Conservation (phyloP, 2,113 vertebrate genomes). For the Salvator merianae region DNA sequence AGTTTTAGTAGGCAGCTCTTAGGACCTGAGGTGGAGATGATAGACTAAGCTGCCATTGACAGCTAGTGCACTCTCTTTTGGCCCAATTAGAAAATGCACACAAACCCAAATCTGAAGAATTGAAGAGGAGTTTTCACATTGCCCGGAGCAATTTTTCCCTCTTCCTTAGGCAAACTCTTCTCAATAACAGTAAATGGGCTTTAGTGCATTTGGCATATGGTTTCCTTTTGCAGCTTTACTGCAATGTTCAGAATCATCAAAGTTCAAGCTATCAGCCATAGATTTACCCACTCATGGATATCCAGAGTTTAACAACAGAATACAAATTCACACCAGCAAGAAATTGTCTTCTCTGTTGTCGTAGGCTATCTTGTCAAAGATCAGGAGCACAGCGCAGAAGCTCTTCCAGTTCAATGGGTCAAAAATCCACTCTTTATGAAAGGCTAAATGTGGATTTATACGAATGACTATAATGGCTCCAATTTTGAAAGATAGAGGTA, state of each 20-base stretch:
- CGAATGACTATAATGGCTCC: constrained; percentile 72
- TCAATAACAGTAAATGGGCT: constrained; percentile 2
- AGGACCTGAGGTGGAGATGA: background rate
- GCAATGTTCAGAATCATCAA: background rate
- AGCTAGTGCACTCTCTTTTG: background rate
- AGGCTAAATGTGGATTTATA: constrained; percentile 68
- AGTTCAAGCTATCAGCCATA: constrained; percentile 17
- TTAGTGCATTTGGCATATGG: background rate
- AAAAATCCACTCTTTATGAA: constrained; percentile 70
- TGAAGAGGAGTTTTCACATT: background rate
- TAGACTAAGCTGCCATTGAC: background rate
- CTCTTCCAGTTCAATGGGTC: constrained; percentile 72
- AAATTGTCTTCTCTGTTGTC: constrained; percentile 30
- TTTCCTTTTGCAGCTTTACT: constrained; percentile 9
- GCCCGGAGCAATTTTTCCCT: background rate
- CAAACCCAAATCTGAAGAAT: background rate
- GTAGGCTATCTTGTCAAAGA: constrained; percentile 45
- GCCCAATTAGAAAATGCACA: background rate
- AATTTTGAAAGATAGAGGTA: constrained; percentile 74
- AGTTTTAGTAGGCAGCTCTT: background rate
- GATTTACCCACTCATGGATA: background rate
- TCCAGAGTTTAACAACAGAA: constrained; percentile 34
- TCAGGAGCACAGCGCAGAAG: constrained; percentile 51
- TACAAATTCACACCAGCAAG: background rate
- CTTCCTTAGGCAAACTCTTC: background rate